These are phyloP conservation scores for Urocyon cinereoargenteus DNA, from an alignment of 2,797 vertebrate genomes.

Conservation along the genomic window DNA sequence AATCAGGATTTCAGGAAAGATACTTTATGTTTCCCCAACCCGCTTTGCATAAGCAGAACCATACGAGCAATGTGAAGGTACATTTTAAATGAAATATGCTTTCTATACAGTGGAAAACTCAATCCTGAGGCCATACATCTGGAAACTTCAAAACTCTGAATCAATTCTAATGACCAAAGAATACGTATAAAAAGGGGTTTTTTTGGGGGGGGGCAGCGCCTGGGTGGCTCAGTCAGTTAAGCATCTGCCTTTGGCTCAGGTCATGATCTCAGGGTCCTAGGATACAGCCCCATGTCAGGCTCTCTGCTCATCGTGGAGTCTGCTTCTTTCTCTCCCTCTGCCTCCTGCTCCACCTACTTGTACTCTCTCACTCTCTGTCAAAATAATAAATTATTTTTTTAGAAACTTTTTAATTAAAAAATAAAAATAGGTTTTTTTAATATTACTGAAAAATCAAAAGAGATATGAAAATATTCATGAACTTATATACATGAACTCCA, in stretches of 20 bases:
- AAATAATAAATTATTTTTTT: too few relatives aligned
- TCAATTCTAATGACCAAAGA: neutral
- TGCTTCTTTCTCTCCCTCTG: too few relatives aligned
- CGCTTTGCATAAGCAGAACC: neutral
- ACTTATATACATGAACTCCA: neutral
- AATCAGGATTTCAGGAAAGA: conserved; percentile 27
- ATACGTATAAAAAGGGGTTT: neutral
- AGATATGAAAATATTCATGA: neutral
- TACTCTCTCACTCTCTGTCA: too few relatives aligned
- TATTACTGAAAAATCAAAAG: conserved; percentile 22
- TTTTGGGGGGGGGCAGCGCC: neutral
- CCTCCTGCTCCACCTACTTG: too few relatives aligned
- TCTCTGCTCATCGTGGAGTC: too few relatives aligned
- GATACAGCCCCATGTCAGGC: too few relatives aligned
- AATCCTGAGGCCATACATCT: neutral
- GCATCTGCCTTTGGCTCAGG: too few relatives aligned
- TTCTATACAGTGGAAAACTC: neutral
- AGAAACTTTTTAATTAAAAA: neutral
- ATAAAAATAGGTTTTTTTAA: neutral
- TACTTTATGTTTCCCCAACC: neutral
- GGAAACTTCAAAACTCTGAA: neutral
- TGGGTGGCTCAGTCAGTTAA: too few relatives aligned
- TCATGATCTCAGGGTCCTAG: too few relatives aligned
- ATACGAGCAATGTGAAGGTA: neutral
- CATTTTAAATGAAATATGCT: conserved; percentile 31